Evolutionary conservation across 2,797 vertebrate genomes (phyloP).

Genomic region (Sparidentex hasta): DNA sequence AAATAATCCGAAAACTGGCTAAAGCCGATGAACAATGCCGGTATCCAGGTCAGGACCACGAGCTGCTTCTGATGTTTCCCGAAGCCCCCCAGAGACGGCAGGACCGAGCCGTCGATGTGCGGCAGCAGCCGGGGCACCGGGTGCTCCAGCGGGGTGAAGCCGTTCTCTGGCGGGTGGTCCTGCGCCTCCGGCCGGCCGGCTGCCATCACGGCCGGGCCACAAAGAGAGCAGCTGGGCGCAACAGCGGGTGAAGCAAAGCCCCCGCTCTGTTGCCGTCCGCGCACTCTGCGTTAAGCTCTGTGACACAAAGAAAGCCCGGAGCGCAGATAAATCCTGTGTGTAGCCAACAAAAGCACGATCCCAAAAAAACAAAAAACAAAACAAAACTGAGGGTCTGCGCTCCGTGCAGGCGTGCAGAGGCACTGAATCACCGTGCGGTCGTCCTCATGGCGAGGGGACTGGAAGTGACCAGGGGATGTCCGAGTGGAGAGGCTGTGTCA

Average conservation of each 20-base stretch:
- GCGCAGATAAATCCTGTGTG: constrained; percentile 54
- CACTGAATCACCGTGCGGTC: constrained; percentile 64
- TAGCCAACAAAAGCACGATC: constrained; percentile 41
- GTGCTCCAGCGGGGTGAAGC: constrained; percentile 81
- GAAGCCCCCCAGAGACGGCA: constrained; percentile 94
- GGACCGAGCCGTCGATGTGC: constrained; percentile 92
- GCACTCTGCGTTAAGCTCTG: constrained; percentile 65
- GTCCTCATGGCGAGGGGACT: constrained; percentile 65
- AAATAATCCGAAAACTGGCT: constrained; percentile 98
- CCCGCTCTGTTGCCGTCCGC: constrained; percentile 57
- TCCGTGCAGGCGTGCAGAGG: constrained; percentile 39
- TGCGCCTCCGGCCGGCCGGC: constrained; percentile 80
- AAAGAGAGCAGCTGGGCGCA: constrained; percentile 67
- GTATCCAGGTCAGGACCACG: constrained; percentile 96
- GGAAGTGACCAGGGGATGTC: constrained; percentile 59
- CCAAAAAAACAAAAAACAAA: constrained; percentile 31
- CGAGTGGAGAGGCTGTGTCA: constrained; percentile 58
- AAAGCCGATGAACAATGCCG: constrained; percentile 95
- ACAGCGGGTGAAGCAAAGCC: constrained; percentile 56
- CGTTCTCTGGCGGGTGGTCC: constrained; percentile 85
- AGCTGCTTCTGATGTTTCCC: constrained; percentile 92
- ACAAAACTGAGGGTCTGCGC: constrained; percentile 12
- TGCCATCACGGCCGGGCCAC: constrained; percentile 82
- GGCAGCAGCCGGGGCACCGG: constrained; percentile 85
- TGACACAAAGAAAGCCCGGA: constrained; percentile 77